Evolutionary conservation across 2,797 vertebrate genomes (phyloP).

Genomic region (Falco peregrinus): DNA sequence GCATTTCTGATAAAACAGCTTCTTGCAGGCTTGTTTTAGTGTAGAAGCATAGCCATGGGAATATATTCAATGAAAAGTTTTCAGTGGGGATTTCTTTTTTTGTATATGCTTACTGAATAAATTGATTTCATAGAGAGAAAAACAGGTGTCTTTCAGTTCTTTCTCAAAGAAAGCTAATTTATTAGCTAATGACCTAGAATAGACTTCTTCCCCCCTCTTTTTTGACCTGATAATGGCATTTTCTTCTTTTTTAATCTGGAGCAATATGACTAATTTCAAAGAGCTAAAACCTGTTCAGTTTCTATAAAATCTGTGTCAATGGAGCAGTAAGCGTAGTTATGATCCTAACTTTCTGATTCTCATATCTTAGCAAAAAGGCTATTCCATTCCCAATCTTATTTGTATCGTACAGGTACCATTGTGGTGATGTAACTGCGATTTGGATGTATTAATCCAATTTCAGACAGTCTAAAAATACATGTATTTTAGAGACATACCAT

Average conservation of each 20-base stretch:
- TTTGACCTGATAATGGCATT: not conserved
- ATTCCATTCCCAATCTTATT: not conserved
- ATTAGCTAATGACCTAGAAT: not conserved
- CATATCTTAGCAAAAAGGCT: not conserved
- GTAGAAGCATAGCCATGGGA: not conserved
- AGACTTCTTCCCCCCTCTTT: not conserved
- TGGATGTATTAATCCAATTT: not conserved
- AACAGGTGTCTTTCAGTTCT: not conserved
- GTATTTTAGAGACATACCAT: not conserved
- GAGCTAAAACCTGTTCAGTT: not conserved
- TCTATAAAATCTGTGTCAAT: not conserved
- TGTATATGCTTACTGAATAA: not conserved
- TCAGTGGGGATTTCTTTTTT: not conserved
- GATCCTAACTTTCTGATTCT: not conserved
- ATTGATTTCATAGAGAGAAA: not conserved
- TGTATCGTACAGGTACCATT: not conserved
- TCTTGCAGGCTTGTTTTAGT: not conserved
- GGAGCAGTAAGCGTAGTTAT: not conserved
- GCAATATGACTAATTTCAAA: not conserved
- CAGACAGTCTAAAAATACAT: not conserved
- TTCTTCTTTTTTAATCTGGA: not conserved
- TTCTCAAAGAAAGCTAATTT: not conserved
- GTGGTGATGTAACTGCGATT: not conserved
- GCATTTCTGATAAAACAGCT: not conserved
- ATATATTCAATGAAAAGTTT: not conserved